Percentiles rank a stretch among this genome's conserved stretches.
Evolutionary conservation across 2,888 invertebrate genomes (phyloP).

Genomic region (Epirrita christyi): DNA sequence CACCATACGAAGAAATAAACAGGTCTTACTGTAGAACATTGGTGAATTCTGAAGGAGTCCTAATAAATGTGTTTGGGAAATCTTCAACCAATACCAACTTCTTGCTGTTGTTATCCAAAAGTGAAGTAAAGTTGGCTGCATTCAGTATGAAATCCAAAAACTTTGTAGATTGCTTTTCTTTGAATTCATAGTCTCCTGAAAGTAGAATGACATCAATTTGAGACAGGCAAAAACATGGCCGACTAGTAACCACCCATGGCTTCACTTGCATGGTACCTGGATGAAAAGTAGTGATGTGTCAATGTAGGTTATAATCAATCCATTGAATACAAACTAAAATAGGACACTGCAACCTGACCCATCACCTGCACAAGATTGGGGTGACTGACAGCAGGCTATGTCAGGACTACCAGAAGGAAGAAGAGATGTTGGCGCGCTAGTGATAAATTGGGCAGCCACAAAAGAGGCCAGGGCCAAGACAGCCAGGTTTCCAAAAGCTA

Average conservation of each 20-base stretch:
- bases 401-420: too few species aligned
- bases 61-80: conserved; percentile 91
- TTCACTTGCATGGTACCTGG: too few species aligned
- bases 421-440: too few species aligned
- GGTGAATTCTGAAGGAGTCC: conserved; percentile 87
- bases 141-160: conserved; percentile 92
- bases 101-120: conserved; percentile 80
- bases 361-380: too few species aligned
- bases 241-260: background rate
- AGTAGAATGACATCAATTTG: conserved; percentile 26
- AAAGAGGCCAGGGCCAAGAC: too few species aligned
- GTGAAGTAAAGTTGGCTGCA: conserved; percentile 90
- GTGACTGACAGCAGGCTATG: too few species aligned
- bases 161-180: conserved; percentile 86
- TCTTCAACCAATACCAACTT: conserved; percentile 91
- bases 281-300: too few species aligned
- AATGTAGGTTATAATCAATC: too few species aligned
- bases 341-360: too few species aligned
- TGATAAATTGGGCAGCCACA: too few species aligned
- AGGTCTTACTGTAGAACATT: conserved; percentile 87
- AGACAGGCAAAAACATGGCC: background rate
- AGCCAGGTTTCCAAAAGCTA: too few species aligned
- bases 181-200: conserved; percentile 75
- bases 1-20: background rate
- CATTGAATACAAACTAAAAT: too few species aligned